These are phyloP conservation scores for Arctopsyche grandis DNA, from an alignment of 1,140 invertebrate genomes.

Conservation along the genomic window DNA sequence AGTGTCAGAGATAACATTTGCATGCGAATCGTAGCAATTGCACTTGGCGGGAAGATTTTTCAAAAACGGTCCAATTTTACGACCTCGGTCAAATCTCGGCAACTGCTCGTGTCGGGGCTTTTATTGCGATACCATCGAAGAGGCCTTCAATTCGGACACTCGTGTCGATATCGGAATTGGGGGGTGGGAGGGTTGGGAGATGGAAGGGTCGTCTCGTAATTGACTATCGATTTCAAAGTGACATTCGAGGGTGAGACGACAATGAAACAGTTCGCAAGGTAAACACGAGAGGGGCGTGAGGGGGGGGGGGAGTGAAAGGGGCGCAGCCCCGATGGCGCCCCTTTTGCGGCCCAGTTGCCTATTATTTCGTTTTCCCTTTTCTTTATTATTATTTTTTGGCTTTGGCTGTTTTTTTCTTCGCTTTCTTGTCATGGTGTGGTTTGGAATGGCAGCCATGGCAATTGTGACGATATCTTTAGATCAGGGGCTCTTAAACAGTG, in stretches of 20 bases:
- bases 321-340: constrained; percentile 35
- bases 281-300: not conserved
- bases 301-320: not conserved
- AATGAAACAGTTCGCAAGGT: constrained; percentile 36
- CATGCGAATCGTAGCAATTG: too few species aligned
- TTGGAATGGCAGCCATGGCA: too few species aligned
- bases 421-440: not conserved
- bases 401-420: not conserved
- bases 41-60: too few species aligned
- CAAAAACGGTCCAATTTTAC: too few species aligned
- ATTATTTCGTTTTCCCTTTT: constrained; percentile 5
- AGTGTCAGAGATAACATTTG: too few species aligned
- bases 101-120: too few species aligned
- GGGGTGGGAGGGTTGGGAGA: too few species aligned
- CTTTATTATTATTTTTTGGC: not conserved
- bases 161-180: not conserved
- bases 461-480: too few species aligned
- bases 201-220: not conserved
- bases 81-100: too few species aligned
- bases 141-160: not conserved
- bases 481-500: too few species aligned
- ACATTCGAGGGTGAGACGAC: constrained; percentile 20
- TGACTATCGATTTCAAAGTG: constrained; percentile 42
- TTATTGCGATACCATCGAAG: not conserved
- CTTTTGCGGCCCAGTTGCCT: not conserved